Base-by-base conservation (phyloP, 2,797 vertebrate species). In the Atherinosoma microstoma region DNA sequence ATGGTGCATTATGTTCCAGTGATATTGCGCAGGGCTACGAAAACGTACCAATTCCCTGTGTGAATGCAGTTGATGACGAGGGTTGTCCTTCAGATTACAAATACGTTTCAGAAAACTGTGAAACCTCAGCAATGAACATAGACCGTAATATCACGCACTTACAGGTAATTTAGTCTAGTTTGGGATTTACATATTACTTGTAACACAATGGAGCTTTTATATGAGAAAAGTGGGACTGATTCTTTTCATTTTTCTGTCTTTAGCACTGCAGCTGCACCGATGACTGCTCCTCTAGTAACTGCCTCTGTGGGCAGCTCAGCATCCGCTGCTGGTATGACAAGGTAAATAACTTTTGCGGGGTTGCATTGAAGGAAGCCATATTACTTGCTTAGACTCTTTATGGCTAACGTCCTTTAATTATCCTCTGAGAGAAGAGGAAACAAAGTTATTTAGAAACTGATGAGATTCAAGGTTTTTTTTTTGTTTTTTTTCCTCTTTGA, bases 281-380 rank as follows among this genome's bases (percentile, higher is more conserved):
- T 0, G 97, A 98, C 92, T 98, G 97, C 66, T 97, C 96, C 2
- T 97, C 97, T 56, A 97, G 96, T 87, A 97, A 97, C 89, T 98
- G 97, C 77, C 94, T 98, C 0, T 98, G 97, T n/a, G 97, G 97
- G 51, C 97, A 98, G 88, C 96, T 98, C 65, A 98, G 97, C 86
- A 97, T 98, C 79, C 96, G 97, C 75, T 98, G 97, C 91, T 98
- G 97, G 97, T 98, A 98, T n/a, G 96, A 98, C 84, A 98, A 98
- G 97, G 97, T 98, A 78, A 76, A 51, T 10, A 16, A 1, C 18
- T 68, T 2, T 18, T 58, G 5, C 42, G n/a, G 3, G 0, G 69
- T 38, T 54, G 27, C n/a, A 27, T 24, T 10, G 0, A 45, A 64
- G 24, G 1, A 57, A 42, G 3, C 38, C n/a, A 29, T 29, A 40